phyloP scores from a whole-genome alignment of 1,140 invertebrate species.

The Epicauta chinensis region DNA sequence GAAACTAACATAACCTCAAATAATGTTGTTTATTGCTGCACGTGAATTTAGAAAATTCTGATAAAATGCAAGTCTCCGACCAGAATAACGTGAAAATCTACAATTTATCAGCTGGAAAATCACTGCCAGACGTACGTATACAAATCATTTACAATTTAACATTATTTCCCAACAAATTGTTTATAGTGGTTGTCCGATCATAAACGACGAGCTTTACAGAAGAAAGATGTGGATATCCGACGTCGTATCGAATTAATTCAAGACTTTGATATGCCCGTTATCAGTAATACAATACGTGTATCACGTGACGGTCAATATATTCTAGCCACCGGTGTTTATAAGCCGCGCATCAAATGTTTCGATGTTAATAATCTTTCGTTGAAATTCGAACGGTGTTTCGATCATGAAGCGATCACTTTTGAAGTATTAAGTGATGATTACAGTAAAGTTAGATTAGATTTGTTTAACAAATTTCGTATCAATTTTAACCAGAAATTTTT shows the following conservation, averaged over 20 bases:
- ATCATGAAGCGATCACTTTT: conserved; percentile 89
- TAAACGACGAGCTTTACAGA: conserved; percentile 76
- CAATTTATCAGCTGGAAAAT: conserved; percentile 93
- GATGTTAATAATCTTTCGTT: conserved; percentile 94
- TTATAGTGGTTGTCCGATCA: conserved; percentile 89
- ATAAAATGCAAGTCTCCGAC: conserved; percentile 70
- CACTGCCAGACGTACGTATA: conserved; percentile 84
- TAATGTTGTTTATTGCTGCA: background rate
- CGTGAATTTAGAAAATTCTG: no score
- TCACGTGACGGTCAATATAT: conserved; percentile 93
- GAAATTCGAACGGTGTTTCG: conserved; percentile 98
- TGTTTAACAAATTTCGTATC: conserved; percentile 4
- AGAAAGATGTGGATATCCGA: conserved; percentile 87
- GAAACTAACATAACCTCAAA: conserved; percentile 6
- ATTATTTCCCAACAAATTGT: conserved; percentile 12
- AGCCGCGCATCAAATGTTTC: conserved; percentile 92
- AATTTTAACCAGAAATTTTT: no score
- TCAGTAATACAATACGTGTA: conserved; percentile 78
- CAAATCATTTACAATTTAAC: background rate
- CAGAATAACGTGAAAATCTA: conserved; percentile 97
- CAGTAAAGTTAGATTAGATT: conserved; percentile 59
- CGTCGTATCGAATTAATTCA: conserved; percentile 94
- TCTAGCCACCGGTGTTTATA: conserved; percentile 91
- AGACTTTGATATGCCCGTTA: conserved; percentile 97
- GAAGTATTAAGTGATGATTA: conserved; percentile 86